Base-by-base conservation (phyloP, 2,888 invertebrate genomes). In the Capitulum mitella region DNA sequence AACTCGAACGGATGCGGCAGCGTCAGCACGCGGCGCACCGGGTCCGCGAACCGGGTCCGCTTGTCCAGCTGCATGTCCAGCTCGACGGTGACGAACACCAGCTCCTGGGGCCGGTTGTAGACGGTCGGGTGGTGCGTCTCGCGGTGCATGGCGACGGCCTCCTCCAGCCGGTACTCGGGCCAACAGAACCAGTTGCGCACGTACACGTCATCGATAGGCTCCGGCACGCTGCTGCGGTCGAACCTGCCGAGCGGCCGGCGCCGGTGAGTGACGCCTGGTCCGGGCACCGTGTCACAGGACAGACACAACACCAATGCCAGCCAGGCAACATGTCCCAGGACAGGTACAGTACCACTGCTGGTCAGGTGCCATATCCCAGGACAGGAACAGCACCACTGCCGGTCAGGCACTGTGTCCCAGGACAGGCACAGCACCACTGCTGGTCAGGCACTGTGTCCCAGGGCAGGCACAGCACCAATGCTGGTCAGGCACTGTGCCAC, bases 61-160 rank as follows among this genome's bases (percentile, higher is more conserved):
- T 91, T 92, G 81, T 88, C 89, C 78, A 90, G 91, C 82, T 88
- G 88, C 92, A 96, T 92, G 84, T 96, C 92, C 6, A 96, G 85
- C 85, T 96, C 95, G 79, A 96, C 87, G 58, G 89, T 86, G 5
- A 92, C 90, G 82, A 88, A 89, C 0, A 97, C 85, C 26, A 90
- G 86, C 0, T 93, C 91, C 85, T 92, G 88, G 0, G 93, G 92
- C 58, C 88, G 86, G 86, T 96, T 93, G 83, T 90, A 92, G 87
- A 95, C 91, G 0, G 92, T 90, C 0, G 94, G 93, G 85, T 94
- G 92, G 85, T 94, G 93, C 0, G 91, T 90, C 85, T 96, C 93
- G 77, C 92, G 89, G 83, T 94, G 93, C 80, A 90, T 90, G 81
- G 89, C 86, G 26, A 97, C 88, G 0, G 95, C 95, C 83, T 95